Base-by-base conservation (phyloP, 2,797 vertebrate genomes). In the Danionella dracula region DNA sequence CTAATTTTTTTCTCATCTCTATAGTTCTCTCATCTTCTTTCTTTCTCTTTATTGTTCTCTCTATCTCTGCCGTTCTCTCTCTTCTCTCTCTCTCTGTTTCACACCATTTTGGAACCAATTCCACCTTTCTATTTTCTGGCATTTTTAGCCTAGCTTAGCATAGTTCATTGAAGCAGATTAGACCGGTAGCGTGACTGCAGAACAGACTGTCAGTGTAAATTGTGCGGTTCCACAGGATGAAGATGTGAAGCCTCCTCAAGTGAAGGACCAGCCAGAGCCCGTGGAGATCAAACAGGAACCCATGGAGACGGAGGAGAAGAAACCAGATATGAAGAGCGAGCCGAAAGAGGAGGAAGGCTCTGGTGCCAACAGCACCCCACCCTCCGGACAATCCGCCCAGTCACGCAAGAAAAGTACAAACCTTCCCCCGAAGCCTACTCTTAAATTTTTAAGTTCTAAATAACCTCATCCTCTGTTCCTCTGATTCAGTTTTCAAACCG, bases 241-340 rank as follows among this genome's bases (percentile, higher is more conserved):
- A 75, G 93, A 94, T n/a, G 92, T 93, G 76, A 82, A 90, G 16
- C 87, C 81, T 7, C 54, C 85, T 32, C 73, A 85, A 64, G 76
- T 87, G 63, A 85, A 95, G 79, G 94, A 96, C 62, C 92, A 93
- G 74, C 59, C 85, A 1, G 92, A 91, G 42, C 85, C 82, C 50
- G 5, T 78, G 34, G 91, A 91, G 42, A 68, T 78, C 31, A 97
- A 96, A 73, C 85, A 87, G 0, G 93, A 95, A 76, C 83, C 90
- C 0, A 98, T 98, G 95, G 94, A 97, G 68, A 83, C 91, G 31
- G 96, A 96, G 16, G 93, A 93, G 46, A 95, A 95, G 85, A 99
- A 95, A 76, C 81, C 87, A 0, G 94, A 95, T 77, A 75, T 89
- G 0, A 97, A 96, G 86, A 76, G 80, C 0, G 93, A 96, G 65